phyloP scores from a whole-genome alignment of 2,888 invertebrate species.

The Phengaris alcon region DNA sequence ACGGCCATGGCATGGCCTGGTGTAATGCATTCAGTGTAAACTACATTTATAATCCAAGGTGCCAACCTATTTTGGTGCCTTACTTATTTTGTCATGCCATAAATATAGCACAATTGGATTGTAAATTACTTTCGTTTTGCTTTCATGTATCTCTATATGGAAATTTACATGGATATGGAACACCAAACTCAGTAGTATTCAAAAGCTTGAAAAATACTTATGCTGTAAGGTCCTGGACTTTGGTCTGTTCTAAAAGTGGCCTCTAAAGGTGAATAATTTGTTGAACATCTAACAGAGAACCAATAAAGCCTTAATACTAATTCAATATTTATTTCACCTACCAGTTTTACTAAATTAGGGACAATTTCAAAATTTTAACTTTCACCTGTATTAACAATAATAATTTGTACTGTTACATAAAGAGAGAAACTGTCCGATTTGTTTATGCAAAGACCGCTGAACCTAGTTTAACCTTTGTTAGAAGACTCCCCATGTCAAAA shows the following conservation, averaged over 20 bases:
- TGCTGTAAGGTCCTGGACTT: too few species aligned
- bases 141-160: too few species aligned
- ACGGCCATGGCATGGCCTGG: constrained; percentile 9
- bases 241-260: too few species aligned
- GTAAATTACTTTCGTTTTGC: too few species aligned
- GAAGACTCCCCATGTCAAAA: neutral
- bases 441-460: neutral
- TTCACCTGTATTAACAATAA: neutral
- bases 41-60: constrained; percentile 8
- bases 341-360: neutral
- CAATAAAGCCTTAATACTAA: too few species aligned
- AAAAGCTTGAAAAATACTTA: too few species aligned
- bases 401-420: neutral
- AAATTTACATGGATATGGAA: too few species aligned
- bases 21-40: neutral
- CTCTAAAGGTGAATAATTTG: too few species aligned
- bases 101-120: neutral
- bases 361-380: neutral
- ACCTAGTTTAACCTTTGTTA: constrained; percentile 18
- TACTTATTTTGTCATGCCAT: neutral
- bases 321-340: neutral
- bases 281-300: too few species aligned
- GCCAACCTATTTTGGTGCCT: neutral
- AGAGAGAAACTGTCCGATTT: neutral
- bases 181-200: too few species aligned